These are phyloP conservation scores for human DNA, from an alignment of 2,113 vertebrate genomes.

Conservation along the genomic window DNA sequence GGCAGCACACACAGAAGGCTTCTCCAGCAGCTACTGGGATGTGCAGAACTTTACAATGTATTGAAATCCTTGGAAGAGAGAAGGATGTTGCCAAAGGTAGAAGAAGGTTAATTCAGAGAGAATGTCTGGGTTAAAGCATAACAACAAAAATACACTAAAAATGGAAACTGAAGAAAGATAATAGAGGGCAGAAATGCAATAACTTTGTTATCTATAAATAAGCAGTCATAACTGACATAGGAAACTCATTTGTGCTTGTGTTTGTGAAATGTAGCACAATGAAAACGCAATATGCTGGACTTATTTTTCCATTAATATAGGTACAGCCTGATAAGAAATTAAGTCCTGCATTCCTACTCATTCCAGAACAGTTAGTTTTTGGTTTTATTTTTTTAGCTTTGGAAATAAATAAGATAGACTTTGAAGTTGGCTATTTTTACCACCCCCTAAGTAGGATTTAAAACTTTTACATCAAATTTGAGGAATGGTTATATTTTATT, in stretches of 20 bases:
- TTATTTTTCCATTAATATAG: neutral
- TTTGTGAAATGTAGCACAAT: neutral
- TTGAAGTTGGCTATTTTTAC: neutral
- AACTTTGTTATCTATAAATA: neutral
- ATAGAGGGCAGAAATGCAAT: neutral
- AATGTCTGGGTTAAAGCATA: neutral
- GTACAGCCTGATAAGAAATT: neutral
- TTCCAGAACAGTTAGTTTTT: neutral
- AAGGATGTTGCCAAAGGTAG: neutral
- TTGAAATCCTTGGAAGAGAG: neutral
- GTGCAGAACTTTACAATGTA: neutral
- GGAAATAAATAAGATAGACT: neutral
- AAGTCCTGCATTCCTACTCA: neutral
- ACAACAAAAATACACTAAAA: neutral
- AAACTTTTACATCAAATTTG: neutral
- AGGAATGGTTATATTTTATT: conserved; percentile 25
- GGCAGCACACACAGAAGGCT: neutral
- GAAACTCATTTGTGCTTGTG: neutral
- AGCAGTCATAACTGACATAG: neutral
- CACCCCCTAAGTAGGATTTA: neutral
- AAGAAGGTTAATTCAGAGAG: neutral
- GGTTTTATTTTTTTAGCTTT: neutral
- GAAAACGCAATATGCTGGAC: neutral
- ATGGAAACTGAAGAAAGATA: neutral
- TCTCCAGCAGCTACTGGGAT: neutral